phyloP scores from a whole-genome alignment of 2,888 invertebrate species.

The Lysandra coridon region DNA sequence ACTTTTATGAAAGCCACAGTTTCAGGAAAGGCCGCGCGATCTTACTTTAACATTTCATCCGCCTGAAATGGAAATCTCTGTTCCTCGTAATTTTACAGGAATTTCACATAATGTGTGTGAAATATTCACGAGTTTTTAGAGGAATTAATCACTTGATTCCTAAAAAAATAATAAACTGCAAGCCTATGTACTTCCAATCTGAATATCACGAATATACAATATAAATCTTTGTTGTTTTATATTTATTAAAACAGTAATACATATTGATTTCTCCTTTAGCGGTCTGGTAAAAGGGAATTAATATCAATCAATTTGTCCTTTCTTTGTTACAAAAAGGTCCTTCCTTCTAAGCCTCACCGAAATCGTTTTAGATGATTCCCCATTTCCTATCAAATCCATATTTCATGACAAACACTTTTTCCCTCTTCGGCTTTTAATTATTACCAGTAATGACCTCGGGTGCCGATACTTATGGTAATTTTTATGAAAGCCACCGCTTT shows the following conservation, averaged over 20 bases:
- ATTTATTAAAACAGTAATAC: not conserved
- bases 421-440: conserved; percentile 47
- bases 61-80: too few relatives aligned
- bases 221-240: not conserved
- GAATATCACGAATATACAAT: too few relatives aligned
- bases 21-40: too few relatives aligned
- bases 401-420: conserved; percentile 54
- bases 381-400: conserved; percentile 52
- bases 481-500: conserved; percentile 68
- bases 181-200: too few relatives aligned
- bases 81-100: too few relatives aligned
- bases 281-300: not conserved
- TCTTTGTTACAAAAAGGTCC: not conserved
- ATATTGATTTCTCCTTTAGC: not conserved
- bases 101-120: too few relatives aligned
- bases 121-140: too few relatives aligned
- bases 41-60: too few relatives aligned
- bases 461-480: conserved; percentile 65
- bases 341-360: conserved; percentile 8
- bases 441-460: conserved; percentile 44
- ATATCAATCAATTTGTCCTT: not conserved
- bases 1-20: too few relatives aligned
- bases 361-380: conserved; percentile 38
- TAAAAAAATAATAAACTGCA: too few relatives aligned
- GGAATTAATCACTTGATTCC: too few relatives aligned